These are phyloP conservation scores for Tauraco erythrolophus DNA, from an alignment of 2,113 vertebrate genomes.

Conservation along the genomic window DNA sequence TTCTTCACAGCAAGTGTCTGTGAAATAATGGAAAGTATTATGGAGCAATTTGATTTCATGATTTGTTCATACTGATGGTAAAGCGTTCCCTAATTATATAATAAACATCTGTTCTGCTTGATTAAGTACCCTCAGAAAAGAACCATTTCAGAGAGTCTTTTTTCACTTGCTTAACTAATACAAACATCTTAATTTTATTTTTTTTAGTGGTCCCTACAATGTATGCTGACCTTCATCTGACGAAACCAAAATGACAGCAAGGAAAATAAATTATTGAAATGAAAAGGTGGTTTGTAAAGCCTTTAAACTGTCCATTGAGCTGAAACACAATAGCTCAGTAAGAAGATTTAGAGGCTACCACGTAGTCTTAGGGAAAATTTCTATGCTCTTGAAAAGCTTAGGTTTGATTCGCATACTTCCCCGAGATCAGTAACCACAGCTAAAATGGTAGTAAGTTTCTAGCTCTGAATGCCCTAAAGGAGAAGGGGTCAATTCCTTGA, in stretches of 20 bases:
- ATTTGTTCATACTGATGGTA: slow-evolving; percentile 25
- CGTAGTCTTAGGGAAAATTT: slow-evolving; percentile 8
- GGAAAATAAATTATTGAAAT: slow-evolving; percentile 49
- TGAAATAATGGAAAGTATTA: slow-evolving; percentile 36
- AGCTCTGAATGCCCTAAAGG: not conserved
- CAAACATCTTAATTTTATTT: slow-evolving; percentile 14
- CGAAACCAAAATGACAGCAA: slow-evolving; percentile 29
- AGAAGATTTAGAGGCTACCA: slow-evolving; percentile 9
- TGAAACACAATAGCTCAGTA: slow-evolving; percentile 20
- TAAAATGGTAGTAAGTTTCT: not conserved
- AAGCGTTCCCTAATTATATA: slow-evolving; percentile 39
- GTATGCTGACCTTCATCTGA: slow-evolving; percentile 23
- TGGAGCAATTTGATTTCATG: slow-evolving; percentile 42
- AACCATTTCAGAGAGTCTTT: not conserved
- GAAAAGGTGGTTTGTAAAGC: slow-evolving; percentile 29
- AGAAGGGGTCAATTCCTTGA: not conserved
- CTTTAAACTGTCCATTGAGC: slow-evolving; percentile 30
- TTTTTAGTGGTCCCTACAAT: not conserved
- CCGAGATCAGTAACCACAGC: not conserved
- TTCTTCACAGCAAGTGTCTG: slow-evolving; percentile 33
- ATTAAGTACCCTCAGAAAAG: slow-evolving; percentile 46
- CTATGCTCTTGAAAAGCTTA: not conserved
- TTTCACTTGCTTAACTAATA: slow-evolving; percentile 21
- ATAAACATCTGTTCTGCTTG: slow-evolving; percentile 63
- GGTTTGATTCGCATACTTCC: slow-evolving; percentile 20